Conservation (phyloP, 2,113 vertebrate genomes). For the Azemiops feae region DNA sequence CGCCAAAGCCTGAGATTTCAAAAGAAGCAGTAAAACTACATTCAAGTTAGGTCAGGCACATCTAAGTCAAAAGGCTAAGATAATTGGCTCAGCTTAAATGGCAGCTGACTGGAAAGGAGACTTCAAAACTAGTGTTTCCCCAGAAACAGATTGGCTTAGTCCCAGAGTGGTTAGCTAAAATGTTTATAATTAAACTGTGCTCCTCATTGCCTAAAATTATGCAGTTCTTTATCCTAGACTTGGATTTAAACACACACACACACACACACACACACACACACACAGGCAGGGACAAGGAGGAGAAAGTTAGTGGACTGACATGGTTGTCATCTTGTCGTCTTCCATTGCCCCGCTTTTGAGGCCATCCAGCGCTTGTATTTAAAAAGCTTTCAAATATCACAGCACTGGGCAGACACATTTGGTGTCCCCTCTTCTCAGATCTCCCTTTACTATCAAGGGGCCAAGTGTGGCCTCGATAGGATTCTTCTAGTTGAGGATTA, state of each 20-base stretch:
- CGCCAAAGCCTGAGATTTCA: constrained; percentile 84
- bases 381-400: not conserved
- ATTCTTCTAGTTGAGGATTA: not conserved
- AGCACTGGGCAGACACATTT: not conserved
- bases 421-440: not conserved
- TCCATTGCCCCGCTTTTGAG: not conserved
- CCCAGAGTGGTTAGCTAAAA: constrained; percentile 67
- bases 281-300: not conserved
- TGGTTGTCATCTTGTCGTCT: not conserved
- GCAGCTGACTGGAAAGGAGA: constrained; percentile 79
- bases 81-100: constrained; percentile 87
- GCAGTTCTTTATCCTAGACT: constrained; percentile 23
- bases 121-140: constrained; percentile 70
- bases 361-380: not conserved
- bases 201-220: constrained; percentile 43
- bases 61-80: constrained; percentile 80
- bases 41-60: constrained; percentile 83
- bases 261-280: not conserved
- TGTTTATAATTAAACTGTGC: constrained; percentile 69
- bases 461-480: not conserved
- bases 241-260: constrained; percentile 11
- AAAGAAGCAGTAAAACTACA: constrained; percentile 81
- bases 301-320: not conserved
- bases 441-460: no score
- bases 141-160: constrained; percentile 73